Conservation (phyloP, 2,888 invertebrate genomes). For the Dynastes hyllus region DNA sequence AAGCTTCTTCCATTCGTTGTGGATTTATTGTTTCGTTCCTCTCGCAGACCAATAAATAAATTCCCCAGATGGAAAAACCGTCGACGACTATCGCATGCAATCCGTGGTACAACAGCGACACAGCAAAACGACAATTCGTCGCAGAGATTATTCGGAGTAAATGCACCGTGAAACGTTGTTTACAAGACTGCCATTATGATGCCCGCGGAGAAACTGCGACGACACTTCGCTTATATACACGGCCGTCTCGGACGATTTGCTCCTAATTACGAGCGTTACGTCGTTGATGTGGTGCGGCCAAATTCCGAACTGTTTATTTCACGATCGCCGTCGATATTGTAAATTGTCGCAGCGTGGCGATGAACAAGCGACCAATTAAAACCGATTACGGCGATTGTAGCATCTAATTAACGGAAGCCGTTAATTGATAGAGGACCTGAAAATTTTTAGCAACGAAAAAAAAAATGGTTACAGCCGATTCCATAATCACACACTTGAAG, state of each 20-base stretch:
- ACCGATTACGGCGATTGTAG: neutral
- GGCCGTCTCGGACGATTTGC: conserved; percentile 1
- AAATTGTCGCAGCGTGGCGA: conserved; percentile 10
- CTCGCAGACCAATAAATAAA: too few relatives aligned
- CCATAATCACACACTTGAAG: too few relatives aligned
- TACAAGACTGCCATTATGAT: conserved; percentile 15
- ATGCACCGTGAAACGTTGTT: conserved; percentile 17
- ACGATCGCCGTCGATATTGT: neutral
- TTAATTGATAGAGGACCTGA: neutral
- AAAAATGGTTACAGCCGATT: too few relatives aligned
- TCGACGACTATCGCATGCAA: too few relatives aligned
- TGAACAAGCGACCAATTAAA: conserved; percentile 10
- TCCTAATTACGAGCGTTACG: conserved; percentile 3
- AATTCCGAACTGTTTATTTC: conserved; percentile 7
- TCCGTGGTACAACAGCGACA: neutral
- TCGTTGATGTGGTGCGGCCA: neutral
- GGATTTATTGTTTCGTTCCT: too few relatives aligned
- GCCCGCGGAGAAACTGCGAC: too few relatives aligned
- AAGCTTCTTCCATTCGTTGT: too few relatives aligned
- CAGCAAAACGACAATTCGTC: conserved; percentile 7
- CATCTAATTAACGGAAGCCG: conserved; percentile 2
- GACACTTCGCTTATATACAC: conserved; percentile 2
- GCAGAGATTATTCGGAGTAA: conserved; percentile 6
- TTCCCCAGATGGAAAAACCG: too few relatives aligned
- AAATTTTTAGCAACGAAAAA: too few relatives aligned